Evolutionary conservation across 1,140 invertebrate species (phyloP).

Genomic region (Drosophila azteca): DNA sequence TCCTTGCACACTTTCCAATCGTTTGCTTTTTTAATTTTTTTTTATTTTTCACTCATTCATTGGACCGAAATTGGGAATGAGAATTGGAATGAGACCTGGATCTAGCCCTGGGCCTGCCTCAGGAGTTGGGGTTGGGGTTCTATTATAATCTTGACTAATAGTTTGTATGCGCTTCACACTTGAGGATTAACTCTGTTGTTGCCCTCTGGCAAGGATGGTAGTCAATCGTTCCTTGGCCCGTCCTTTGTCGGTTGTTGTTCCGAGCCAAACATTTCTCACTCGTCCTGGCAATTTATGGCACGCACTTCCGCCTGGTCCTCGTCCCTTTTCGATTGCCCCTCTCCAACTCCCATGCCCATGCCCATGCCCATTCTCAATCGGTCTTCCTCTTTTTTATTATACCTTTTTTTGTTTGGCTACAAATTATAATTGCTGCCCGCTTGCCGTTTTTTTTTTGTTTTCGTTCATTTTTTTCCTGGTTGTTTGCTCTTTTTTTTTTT

Average conservation of each 20-base stretch:
- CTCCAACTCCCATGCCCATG: background rate
- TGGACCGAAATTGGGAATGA: slow-evolving; percentile 12
- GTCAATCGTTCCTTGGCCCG: slow-evolving; percentile 29
- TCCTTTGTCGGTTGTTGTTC: slow-evolving; percentile 53
- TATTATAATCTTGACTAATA: slow-evolving; percentile 77
- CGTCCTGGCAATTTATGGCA: slow-evolving; percentile 80
- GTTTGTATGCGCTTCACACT: slow-evolving; percentile 81
- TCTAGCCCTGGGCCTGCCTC: background rate
- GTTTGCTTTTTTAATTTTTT: background rate
- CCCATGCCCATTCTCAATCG: slow-evolving; percentile 1
- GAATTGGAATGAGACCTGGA: slow-evolving; percentile 2
- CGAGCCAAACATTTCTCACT: slow-evolving; percentile 62
- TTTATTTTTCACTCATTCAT: slow-evolving; percentile 5
- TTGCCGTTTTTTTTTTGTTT: slow-evolving; percentile 54
- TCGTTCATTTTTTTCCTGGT: background rate
- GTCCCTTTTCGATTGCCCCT: too few species aligned
- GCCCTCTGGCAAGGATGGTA: slow-evolving; percentile 30
- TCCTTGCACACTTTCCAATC: slow-evolving; percentile 13
- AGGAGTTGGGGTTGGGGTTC: slow-evolving; percentile 9
- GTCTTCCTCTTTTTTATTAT: slow-evolving; percentile 10
- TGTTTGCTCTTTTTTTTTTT: slow-evolving; percentile 62
- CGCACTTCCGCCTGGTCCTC: slow-evolving; percentile 71
- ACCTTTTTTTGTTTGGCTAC: slow-evolving; percentile 60
- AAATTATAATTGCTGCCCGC: slow-evolving; percentile 77
- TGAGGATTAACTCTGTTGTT: slow-evolving; percentile 75